A percentile compares a stretch with the other conserved stretches of the same genome.
phyloP scores from a whole-genome alignment of 2,113 vertebrate genomes.

The Corynorhinus townsendii region DNA sequence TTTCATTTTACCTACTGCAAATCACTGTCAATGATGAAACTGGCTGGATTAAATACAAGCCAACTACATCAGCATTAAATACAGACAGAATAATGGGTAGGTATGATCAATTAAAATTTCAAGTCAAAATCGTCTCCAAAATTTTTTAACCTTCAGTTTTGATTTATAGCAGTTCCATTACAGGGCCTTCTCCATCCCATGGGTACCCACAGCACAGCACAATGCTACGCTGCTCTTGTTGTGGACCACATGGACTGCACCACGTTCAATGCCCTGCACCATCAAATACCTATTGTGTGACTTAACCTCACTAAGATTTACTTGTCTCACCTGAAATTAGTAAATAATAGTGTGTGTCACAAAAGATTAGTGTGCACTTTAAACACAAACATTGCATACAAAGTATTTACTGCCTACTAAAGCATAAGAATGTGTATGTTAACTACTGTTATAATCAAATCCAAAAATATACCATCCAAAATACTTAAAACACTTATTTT shows the following conservation, averaged over 20 bases:
- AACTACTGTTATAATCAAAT: background rate
- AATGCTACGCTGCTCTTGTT: fast-evolving
- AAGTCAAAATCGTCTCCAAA: background rate
- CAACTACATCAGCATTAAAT: background rate
- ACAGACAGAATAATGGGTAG: background rate
- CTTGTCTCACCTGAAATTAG: background rate
- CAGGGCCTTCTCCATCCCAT: fast-evolving
- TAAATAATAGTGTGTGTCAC: background rate
- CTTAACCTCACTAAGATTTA: background rate
- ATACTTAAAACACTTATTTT: background rate
- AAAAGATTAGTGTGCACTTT: background rate
- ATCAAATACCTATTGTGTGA: background rate
- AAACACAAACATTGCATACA: background rate
- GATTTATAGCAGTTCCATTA: background rate
- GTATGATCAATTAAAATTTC: background rate
- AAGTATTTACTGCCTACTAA: background rate
- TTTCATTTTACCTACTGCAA: background rate
- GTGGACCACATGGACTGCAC: fast-evolving
- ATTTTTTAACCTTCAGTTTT: background rate
- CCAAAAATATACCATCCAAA: background rate
- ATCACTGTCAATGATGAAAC: background rate
- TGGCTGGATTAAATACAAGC: background rate
- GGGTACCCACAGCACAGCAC: background rate
- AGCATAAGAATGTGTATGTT: background rate
- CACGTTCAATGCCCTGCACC: no score